Conservation (phyloP, 2,888 invertebrate genomes). For the Harpagoxenus sublaevis region DNA sequence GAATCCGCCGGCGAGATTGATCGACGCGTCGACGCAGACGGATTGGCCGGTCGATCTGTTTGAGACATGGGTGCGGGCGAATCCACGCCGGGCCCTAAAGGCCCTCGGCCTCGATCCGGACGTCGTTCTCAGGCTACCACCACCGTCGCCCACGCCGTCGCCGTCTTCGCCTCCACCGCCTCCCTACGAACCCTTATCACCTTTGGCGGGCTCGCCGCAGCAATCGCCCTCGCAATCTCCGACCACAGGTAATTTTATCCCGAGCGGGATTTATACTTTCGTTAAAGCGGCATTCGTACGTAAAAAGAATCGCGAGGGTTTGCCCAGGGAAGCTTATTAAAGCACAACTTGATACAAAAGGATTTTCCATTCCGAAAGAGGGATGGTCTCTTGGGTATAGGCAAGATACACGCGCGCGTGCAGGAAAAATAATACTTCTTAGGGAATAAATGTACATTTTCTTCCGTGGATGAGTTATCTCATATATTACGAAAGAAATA, state of each 20-base stretch:
- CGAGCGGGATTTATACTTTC: background rate
- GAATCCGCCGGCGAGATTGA: slow-evolving; percentile 87
- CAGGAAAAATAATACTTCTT: background rate
- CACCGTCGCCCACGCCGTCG: slow-evolving; percentile 79
- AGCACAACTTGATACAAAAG: background rate
- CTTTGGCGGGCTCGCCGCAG: slow-evolving; percentile 85
- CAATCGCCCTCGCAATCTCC: slow-evolving; percentile 87
- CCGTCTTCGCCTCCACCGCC: slow-evolving; percentile 85
- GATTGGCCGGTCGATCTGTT: slow-evolving; percentile 89
- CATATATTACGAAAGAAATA: background rate
- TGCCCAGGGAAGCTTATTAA: slow-evolving; percentile 3
- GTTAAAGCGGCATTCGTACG: background rate
- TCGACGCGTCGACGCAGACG: slow-evolving; percentile 88
- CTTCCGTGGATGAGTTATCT: background rate
- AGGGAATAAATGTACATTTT: background rate
- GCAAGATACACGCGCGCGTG: background rate
- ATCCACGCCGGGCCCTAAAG: slow-evolving; percentile 91
- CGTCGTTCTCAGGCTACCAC: slow-evolving; percentile 84
- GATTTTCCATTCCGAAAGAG: background rate
- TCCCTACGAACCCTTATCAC: slow-evolving; percentile 87
- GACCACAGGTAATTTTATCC: slow-evolving; percentile 64
- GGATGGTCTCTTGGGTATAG: background rate
- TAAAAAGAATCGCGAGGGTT: background rate
- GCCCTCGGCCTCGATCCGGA: slow-evolving; percentile 91
- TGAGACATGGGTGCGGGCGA: slow-evolving; percentile 90